Percentiles rank a stretch among this genome's conserved stretches.
phyloP scores from a whole-genome alignment of 2,797 vertebrate species.

The Psittacula echo region DNA sequence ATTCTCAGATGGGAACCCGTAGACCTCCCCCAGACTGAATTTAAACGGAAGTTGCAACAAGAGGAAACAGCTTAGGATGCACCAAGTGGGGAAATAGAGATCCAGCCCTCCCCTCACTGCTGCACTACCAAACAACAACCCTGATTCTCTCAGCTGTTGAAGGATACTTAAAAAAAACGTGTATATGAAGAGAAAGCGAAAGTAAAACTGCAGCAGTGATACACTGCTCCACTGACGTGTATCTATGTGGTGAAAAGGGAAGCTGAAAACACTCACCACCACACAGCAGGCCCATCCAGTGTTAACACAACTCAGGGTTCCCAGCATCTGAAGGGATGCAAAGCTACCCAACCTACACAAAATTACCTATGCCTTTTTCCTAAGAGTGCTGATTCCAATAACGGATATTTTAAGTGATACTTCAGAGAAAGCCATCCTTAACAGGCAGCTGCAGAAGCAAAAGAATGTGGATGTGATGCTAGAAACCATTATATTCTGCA shows the following conservation, averaged over 20 bases:
- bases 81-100: neutral
- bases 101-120: neutral
- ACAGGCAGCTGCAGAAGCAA: neutral
- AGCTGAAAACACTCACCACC: neutral
- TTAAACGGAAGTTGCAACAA: neutral
- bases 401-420: neutral
- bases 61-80: neutral
- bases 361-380: neutral
- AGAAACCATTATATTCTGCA: neutral
- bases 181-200: neutral
- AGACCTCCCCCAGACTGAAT: neutral
- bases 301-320: neutral
- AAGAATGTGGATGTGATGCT: accelerated
- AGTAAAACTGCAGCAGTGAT: neutral
- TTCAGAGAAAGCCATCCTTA: neutral
- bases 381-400: neutral
- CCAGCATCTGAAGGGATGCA: neutral
- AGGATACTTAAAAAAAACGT: neutral
- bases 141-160: neutral
- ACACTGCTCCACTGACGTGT: accelerated
- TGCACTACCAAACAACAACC: neutral
- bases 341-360: neutral
- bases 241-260: neutral
- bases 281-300: neutral
- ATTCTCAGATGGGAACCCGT: accelerated